Percentiles rank a stretch among this genome's conserved stretches.
phyloP scores from a whole-genome alignment of 2,113 vertebrate genomes.

The Petrocephalus zakoni region DNA sequence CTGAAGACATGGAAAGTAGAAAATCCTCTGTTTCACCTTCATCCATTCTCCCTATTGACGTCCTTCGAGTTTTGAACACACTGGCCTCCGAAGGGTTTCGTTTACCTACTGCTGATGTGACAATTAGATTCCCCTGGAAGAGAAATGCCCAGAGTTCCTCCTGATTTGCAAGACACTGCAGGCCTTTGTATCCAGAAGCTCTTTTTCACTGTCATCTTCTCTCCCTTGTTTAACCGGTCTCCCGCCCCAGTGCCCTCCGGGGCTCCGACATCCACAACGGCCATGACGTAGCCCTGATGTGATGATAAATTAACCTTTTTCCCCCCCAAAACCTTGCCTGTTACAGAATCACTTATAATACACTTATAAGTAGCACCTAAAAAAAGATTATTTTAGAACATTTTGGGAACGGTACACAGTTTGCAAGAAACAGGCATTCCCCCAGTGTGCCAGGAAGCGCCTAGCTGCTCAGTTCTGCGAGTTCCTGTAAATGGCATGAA shows the following conservation, averaged over 20 bases:
- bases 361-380: too few species aligned
- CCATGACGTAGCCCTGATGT: not conserved
- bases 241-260: not conserved
- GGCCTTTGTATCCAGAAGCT: not conserved
- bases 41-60: not conserved
- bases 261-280: not conserved
- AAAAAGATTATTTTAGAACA: not conserved
- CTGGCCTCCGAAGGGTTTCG: not conserved
- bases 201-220: not conserved
- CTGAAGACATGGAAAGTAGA: not conserved
- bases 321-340: not conserved
- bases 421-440: not conserved
- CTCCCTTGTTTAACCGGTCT: not conserved
- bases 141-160: not conserved
- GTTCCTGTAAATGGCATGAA: not conserved
- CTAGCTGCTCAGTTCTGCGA: not conserved
- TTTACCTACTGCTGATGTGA: not conserved
- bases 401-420: not conserved
- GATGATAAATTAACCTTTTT: not conserved
- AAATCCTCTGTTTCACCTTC: not conserved
- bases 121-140: not conserved
- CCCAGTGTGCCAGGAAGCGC: not conserved
- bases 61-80: not conserved
- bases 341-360: not conserved
- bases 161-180: conserved; percentile 8